phyloP scores from a whole-genome alignment of 2,888 invertebrate genomes.

The Pimpla rufipes region DNA sequence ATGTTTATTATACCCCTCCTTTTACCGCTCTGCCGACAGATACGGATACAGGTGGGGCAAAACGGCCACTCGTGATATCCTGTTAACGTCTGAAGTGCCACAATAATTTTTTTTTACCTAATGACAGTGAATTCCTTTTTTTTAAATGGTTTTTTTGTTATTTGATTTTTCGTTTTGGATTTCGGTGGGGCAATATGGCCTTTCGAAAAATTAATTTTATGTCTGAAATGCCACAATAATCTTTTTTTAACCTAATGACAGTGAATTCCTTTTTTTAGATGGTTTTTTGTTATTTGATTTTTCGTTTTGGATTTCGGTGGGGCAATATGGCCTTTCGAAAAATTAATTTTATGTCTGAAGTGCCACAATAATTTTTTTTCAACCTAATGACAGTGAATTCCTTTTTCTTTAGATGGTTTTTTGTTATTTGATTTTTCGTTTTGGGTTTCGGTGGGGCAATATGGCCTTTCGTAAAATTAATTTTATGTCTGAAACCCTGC shows the following conservation, averaged over 20 bases:
- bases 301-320: constrained; percentile 4
- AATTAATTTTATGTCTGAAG: not conserved
- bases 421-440: too few species aligned
- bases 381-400: not conserved
- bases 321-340: too few species aligned
- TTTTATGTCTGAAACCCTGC: too few species aligned
- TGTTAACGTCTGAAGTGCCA: too few species aligned
- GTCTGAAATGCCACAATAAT: too few species aligned
- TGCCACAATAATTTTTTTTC: too few species aligned
- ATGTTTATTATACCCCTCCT: constrained; percentile 30
- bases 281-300: too few species aligned
- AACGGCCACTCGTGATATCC: too few species aligned
- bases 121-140: not conserved
- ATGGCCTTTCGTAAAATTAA: too few species aligned
- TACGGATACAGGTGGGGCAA: constrained; percentile 3
- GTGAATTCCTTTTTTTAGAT: not conserved
- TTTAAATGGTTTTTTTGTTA: too few species aligned
- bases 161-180: too few species aligned
- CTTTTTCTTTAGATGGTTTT: not conserved
- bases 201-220: not conserved
- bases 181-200: not conserved
- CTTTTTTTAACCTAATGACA: not conserved
- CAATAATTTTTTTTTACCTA: too few species aligned
- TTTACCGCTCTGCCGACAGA: constrained; percentile 15
- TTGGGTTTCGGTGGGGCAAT: not conserved